A percentile compares a stretch with the other conserved stretches of the same genome.
These are phyloP conservation scores for Dendrolimus kikuchii DNA, from an alignment of 1,140 invertebrate genomes.

Conservation along the genomic window DNA sequence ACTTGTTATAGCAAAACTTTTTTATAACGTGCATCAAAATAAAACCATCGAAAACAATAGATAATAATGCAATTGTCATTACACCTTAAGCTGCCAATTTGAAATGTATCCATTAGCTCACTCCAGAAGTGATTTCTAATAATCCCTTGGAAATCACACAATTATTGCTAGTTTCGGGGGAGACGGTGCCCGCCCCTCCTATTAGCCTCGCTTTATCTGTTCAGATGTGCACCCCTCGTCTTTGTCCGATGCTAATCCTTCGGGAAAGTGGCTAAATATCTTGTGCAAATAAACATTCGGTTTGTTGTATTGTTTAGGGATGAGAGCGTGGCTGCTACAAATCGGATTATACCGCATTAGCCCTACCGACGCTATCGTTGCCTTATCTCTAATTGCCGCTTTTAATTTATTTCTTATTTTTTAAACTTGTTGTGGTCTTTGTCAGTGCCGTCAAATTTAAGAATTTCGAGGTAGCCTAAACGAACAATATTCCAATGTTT, in stretches of 20 bases:
- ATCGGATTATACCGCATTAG: slow-evolving; percentile 60
- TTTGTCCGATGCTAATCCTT: slow-evolving; percentile 58
- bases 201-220: slow-evolving; percentile 58
- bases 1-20: too few species aligned
- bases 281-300: slow-evolving; percentile 69
- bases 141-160: slow-evolving; percentile 46
- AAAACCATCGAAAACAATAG: too few species aligned
- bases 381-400: slow-evolving; percentile 35
- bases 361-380: slow-evolving; percentile 30
- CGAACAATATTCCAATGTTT: too few species aligned
- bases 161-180: slow-evolving; percentile 41
- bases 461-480: too few species aligned
- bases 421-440: too few species aligned
- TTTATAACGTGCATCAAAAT: too few species aligned
- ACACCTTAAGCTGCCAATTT: too few species aligned
- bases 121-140: slow-evolving; percentile 15
- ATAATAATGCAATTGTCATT: too few species aligned
- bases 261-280: slow-evolving; percentile 69
- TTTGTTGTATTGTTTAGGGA: slow-evolving; percentile 55
- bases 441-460: too few species aligned
- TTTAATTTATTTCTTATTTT: too few species aligned
- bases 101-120: slow-evolving; percentile 2
- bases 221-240: slow-evolving; percentile 28
- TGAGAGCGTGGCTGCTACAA: slow-evolving; percentile 40
- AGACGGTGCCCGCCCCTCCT: slow-evolving; percentile 44